These are phyloP conservation scores for Atethmia centrago DNA, from an alignment of 2,888 invertebrate species.

Conservation along the genomic window DNA sequence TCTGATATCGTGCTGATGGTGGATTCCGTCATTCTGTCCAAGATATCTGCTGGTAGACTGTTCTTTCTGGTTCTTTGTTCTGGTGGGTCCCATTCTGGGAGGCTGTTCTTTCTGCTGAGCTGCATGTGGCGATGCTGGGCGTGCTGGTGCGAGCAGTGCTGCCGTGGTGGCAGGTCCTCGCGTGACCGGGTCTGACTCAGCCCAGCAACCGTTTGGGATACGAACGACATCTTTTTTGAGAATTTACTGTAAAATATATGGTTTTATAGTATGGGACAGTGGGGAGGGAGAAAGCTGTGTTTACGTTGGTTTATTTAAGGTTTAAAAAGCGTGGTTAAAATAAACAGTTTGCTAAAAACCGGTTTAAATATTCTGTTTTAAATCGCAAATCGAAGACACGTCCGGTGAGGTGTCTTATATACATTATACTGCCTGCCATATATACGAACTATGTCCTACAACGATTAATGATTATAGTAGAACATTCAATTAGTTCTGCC, in stretches of 20 bases:
- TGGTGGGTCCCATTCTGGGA: conserved; percentile 88
- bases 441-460: neutral
- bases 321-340: conserved; percentile 19
- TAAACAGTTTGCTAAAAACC: conserved; percentile 1
- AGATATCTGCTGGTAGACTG: conserved; percentile 86
- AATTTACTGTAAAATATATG: conserved; percentile 75
- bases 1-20: conserved; percentile 74
- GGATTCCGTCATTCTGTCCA: conserved; percentile 79
- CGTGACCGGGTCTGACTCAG: conserved; percentile 84
- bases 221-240: conserved; percentile 86
- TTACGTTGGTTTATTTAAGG: neutral
- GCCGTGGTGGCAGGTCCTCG: conserved; percentile 84
- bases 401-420: neutral
- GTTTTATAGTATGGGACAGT: conserved; percentile 54
- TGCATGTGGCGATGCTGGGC: conserved; percentile 83
- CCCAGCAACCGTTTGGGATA: conserved; percentile 90
- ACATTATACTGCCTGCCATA: conserved; percentile 4
- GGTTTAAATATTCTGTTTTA: neutral
- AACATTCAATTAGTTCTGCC: conserved; percentile 35
- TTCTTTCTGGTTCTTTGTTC: conserved; percentile 85
- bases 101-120: conserved; percentile 87
- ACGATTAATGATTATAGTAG: conserved; percentile 14
- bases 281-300: conserved; percentile 15
- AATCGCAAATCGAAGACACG: neutral
- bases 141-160: conserved; percentile 89